These are phyloP conservation scores for Euleptes europaea DNA, from an alignment of 2,113 vertebrate species.

Conservation along the genomic window DNA sequence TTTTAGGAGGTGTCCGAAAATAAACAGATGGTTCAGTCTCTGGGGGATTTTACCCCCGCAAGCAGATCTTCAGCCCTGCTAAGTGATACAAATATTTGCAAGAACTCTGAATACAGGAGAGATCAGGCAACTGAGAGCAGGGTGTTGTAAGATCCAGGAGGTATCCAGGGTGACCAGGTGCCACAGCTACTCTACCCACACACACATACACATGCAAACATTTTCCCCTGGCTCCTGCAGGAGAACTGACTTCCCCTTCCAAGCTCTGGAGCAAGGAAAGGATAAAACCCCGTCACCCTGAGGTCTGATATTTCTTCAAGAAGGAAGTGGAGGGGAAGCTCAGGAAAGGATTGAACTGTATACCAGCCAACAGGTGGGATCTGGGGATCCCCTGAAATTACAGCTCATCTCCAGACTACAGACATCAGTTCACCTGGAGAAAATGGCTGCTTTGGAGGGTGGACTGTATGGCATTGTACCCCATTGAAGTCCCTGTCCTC, in stretches of 20 bases:
- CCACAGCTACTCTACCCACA: too few relatives aligned
- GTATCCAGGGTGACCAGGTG: not conserved
- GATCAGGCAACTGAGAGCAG: not conserved
- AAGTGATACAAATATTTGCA: constrained; percentile 1
- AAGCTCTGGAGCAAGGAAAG: not conserved
- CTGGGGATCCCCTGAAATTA: too few relatives aligned
- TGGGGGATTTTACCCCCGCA: not conserved
- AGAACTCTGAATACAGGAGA: not conserved
- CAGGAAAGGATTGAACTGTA: not conserved
- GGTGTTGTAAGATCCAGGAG: fast-evolving
- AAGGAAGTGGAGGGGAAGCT: too few relatives aligned
- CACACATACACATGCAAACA: not conserved
- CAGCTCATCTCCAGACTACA: too few relatives aligned
- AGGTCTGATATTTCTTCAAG: not conserved
- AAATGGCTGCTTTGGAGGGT: too few relatives aligned
- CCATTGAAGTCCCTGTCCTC: too few relatives aligned
- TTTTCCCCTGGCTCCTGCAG: not conserved
- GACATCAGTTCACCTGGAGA: too few relatives aligned
- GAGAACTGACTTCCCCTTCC: not conserved
- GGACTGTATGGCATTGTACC: too few relatives aligned
- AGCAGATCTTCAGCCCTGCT: not conserved
- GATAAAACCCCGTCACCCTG: not conserved
- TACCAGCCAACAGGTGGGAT: too few relatives aligned
- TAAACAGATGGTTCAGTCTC: not conserved
- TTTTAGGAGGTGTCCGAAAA: not conserved